These are phyloP conservation scores for Synergus japonicus DNA, from an alignment of 2,888 invertebrate genomes.

Conservation along the genomic window DNA sequence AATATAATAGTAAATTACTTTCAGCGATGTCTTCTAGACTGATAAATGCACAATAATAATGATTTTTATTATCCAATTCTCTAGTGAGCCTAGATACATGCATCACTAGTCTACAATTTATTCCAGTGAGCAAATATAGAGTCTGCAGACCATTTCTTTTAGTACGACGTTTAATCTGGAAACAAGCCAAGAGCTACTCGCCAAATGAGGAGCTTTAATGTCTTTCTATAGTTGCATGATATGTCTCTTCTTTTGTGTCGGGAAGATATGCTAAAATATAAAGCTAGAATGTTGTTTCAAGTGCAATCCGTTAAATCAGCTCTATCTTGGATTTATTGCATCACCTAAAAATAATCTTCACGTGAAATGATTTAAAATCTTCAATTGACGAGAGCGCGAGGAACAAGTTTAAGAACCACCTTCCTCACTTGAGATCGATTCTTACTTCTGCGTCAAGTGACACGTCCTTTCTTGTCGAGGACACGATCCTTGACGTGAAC, in stretches of 20 bases:
- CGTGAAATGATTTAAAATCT: slow-evolving; percentile 61
- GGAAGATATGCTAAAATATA: slow-evolving; percentile 40
- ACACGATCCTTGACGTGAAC: slow-evolving; percentile 24
- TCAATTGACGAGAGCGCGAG: background rate
- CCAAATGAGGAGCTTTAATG: slow-evolving; percentile 39
- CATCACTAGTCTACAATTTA: slow-evolving; percentile 36
- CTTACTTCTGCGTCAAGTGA: slow-evolving; percentile 1
- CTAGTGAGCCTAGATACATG: slow-evolving; percentile 11
- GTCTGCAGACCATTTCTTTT: slow-evolving; percentile 60
- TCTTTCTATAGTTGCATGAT: slow-evolving; percentile 40
- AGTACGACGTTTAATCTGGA: slow-evolving; percentile 58
- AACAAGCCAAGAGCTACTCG: slow-evolving; percentile 34
- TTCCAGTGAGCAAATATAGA: slow-evolving; percentile 33
- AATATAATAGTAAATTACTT: slow-evolving; percentile 17
- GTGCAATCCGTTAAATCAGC: slow-evolving; percentile 48
- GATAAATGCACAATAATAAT: background rate
- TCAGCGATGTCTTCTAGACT: background rate
- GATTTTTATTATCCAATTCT: slow-evolving; percentile 17
- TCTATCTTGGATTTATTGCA: slow-evolving; percentile 52
- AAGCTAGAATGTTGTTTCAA: background rate
- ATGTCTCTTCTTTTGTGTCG: slow-evolving; percentile 30
- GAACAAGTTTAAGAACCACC: slow-evolving; percentile 18
- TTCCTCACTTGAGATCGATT: slow-evolving; percentile 20
- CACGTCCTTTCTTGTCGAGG: slow-evolving; percentile 16
- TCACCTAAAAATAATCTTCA: slow-evolving; percentile 46